Evolutionary conservation across 2,888 invertebrate genomes (phyloP), one percentile per base, ranked within the genome.

Genomic region (Dione vanillae): DNA sequence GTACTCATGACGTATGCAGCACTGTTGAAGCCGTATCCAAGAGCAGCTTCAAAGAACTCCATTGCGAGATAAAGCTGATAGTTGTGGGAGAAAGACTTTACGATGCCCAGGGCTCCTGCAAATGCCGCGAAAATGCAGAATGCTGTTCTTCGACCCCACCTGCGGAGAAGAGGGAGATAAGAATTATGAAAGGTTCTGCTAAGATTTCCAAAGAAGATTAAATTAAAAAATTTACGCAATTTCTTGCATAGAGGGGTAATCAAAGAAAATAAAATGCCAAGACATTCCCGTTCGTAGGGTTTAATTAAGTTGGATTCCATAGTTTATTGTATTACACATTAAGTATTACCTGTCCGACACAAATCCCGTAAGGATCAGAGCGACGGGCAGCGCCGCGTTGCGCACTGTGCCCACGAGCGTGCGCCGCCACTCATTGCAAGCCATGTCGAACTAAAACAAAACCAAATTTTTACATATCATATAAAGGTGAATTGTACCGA

Each of bases 331-430:
- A n/a, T n/a, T n/a, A n/a, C n/a, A n/a, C 35, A 40, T 45, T 5
- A 35, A 47, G 19, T 78, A 84, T 82, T 47, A 92, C 92, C 82
- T 94, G 85, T 97, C 97, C 1, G 96, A 96, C 58, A 96, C 80
- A 77, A 94, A 94, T 58, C 97, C 97, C 3, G 96, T 94, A 73
- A 96, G 91, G 6, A 96, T 90, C 71, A 96, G 93, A 11, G 96
- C 95, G 74, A 96, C 83, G 69, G 96, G 96, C 81, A 96, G 95
- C 52, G 96, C 96, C 54, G 95, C 82, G 82, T 95, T 96, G 79
- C 96, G 95, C 65, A 96, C 92, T 10, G 96, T 95, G 49, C 97
- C 97, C 67, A 96, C 95, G 83, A 97, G 82, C 0, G 96, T 94
- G 73, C 96, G 91, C 88, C 95, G 94, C 96, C 96, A 96, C 81